These are phyloP conservation scores for Macropus fuliginosus DNA, from an alignment of 2,797 vertebrate species.

Conservation along the genomic window DNA sequence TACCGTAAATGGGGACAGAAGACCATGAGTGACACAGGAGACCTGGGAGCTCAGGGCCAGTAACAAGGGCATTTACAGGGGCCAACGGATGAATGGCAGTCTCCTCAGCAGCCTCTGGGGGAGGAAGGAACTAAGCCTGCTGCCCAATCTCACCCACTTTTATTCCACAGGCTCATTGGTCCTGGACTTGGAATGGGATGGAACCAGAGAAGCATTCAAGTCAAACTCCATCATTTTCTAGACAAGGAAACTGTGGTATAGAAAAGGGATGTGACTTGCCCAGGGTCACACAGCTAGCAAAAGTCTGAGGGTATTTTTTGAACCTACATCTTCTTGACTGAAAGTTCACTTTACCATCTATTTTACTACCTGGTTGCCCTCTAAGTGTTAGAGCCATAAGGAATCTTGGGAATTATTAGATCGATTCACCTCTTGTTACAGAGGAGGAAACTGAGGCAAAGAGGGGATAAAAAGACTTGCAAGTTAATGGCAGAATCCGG, in stretches of 20 bases:
- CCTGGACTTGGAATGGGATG: neutral
- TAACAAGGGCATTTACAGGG: neutral
- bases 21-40: neutral
- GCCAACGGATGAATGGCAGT: neutral
- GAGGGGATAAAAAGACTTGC: neutral
- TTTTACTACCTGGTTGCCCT: neutral
- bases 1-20: fast-evolving
- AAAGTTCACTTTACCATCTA: neutral
- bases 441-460: neutral
- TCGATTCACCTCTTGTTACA: neutral
- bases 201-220: neutral
- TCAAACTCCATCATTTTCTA: neutral
- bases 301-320: neutral
- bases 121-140: neutral
- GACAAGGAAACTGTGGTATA: neutral
- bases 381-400: neutral
- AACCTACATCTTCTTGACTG: neutral
- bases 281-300: neutral
- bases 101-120: neutral
- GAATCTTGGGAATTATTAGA: neutral
- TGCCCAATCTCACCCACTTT: neutral
- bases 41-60: neutral
- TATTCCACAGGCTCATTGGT: neutral
- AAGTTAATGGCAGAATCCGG: neutral
- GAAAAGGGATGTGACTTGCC: neutral